Conservation (phyloP, 2,113 vertebrate genomes). For the Haplochromis burtoni region DNA sequence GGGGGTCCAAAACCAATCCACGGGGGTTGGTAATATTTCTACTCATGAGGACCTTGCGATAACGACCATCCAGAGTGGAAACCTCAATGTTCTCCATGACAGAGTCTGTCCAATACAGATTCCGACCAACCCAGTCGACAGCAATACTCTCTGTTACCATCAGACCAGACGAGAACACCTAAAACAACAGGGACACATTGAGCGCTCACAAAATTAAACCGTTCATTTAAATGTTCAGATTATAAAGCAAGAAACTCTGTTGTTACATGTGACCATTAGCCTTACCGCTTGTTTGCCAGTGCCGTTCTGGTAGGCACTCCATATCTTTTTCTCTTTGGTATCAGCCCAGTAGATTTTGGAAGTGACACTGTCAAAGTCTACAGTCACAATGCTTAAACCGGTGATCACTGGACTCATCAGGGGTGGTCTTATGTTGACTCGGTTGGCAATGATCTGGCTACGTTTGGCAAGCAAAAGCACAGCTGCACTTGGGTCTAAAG, state of each 20-base stretch:
- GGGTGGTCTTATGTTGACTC: constrained; percentile 46
- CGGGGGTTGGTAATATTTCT: constrained; percentile 69
- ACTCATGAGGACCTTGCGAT: constrained; percentile 60
- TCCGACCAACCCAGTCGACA: constrained; percentile 70
- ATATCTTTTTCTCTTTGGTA: constrained; percentile 58
- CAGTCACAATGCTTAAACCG: constrained; percentile 50
- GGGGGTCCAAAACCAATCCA: constrained; percentile 67
- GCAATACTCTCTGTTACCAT: constrained; percentile 67
- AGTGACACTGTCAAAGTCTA: constrained; percentile 61
- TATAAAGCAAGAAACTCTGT: neutral
- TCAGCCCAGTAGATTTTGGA: constrained; percentile 68
- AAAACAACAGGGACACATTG: neutral
- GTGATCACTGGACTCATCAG: constrained; percentile 25
- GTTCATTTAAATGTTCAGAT: neutral
- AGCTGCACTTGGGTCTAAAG: constrained; percentile 38
- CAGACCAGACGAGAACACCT: constrained; percentile 65
- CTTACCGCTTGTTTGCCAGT: constrained; percentile 36
- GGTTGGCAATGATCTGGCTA: constrained; percentile 55
- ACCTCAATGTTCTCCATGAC: constrained; percentile 71
- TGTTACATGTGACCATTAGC: neutral
- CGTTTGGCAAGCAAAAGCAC: constrained; percentile 57
- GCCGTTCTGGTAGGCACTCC: constrained; percentile 55
- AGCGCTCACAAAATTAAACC: neutral
- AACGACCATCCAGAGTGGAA: constrained; percentile 67
- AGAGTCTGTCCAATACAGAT: constrained; percentile 71